Evolutionary conservation across 2,113 vertebrate genomes (phyloP).

Genomic region (Camelus bactrianus): DNA sequence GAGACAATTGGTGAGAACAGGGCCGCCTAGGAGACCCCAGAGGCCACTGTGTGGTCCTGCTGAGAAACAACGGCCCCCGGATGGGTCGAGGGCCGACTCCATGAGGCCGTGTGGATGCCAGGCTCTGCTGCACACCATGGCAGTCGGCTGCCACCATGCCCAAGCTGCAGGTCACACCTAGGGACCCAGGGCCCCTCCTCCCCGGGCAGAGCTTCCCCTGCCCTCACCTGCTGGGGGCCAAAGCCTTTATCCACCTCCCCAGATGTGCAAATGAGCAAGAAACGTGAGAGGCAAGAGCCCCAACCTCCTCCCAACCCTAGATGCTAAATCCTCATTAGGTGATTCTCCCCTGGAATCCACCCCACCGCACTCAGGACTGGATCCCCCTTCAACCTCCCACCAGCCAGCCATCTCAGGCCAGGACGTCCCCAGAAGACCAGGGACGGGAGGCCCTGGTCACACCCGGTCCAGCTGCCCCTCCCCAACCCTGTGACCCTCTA

Average conservation of each 20-base stretch:
- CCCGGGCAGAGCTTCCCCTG: not conserved
- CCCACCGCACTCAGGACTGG: not conserved
- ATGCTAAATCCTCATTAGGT: not conserved
- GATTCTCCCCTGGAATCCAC: too few relatives aligned
- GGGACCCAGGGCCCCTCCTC: not conserved
- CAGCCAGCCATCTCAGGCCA: not conserved
- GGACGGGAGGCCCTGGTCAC: not conserved
- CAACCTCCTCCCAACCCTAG: not conserved
- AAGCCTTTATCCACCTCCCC: not conserved
- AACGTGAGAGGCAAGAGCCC: not conserved
- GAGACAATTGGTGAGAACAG: too few relatives aligned
- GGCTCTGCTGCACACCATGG: not conserved
- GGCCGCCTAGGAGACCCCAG: too few relatives aligned
- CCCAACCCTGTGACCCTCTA: not conserved
- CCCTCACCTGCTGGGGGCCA: not conserved
- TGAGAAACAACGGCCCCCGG: not conserved
- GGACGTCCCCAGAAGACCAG: not conserved
- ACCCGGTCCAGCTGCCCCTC: too few relatives aligned
- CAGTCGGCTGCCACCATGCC: not conserved
- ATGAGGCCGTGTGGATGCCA: not conserved
- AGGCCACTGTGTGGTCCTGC: not conserved
- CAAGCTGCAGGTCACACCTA: rapidly evolving
- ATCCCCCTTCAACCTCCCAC: not conserved
- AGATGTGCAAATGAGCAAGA: rapidly evolving
- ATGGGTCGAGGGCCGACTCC: not conserved